These are phyloP conservation scores for Prionailurus viverrinus DNA, from an alignment of 2,113 vertebrate species.

Conservation along the genomic window DNA sequence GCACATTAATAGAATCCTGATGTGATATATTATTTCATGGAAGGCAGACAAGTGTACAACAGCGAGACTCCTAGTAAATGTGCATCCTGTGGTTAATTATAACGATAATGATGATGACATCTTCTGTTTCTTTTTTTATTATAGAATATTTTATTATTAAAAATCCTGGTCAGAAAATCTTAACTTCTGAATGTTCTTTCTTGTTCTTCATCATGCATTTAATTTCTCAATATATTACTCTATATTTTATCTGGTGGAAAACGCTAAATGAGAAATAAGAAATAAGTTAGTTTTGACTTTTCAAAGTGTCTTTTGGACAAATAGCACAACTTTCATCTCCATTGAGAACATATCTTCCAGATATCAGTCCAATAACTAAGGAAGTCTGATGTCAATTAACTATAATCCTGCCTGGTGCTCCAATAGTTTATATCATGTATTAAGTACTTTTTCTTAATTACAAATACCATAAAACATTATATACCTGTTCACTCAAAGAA, in stretches of 20 bases:
- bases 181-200: not conserved
- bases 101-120: not conserved
- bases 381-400: not conserved
- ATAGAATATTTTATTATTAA: not conserved
- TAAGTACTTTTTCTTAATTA: not conserved
- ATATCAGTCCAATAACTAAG: not conserved
- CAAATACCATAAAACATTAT: not conserved
- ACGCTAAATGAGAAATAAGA: not conserved
- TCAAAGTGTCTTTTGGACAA: not conserved
- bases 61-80: not conserved
- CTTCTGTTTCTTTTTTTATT: not conserved
- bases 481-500: not conserved
- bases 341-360: not conserved
- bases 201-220: not conserved
- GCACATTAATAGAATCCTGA: not conserved
- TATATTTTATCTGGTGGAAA: not conserved
- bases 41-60: not conserved
- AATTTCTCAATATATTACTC: not conserved
- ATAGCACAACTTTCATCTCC: not conserved
- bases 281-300: not conserved
- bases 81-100: not conserved
- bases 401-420: not conserved
- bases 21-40: not conserved
- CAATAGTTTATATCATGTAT: not conserved
- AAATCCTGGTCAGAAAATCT: not conserved